Evolutionary conservation across 2,888 invertebrate genomes (phyloP).

Genomic region (Oscheius sp.): DNA sequence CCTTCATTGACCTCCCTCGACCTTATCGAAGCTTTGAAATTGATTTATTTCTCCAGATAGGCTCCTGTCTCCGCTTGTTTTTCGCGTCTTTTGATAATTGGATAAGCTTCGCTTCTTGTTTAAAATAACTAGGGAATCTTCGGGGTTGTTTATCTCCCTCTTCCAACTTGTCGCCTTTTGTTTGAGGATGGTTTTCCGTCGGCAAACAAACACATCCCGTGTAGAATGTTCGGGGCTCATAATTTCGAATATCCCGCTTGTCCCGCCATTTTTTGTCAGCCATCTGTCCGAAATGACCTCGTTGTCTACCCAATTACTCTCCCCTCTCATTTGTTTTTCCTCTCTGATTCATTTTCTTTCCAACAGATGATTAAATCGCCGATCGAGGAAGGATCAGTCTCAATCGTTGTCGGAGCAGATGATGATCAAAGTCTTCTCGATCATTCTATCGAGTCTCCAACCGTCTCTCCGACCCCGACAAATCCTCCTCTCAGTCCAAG

Average conservation of each 20-base stretch:
- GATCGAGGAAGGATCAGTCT: slow-evolving; percentile 26
- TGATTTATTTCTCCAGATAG: slow-evolving; percentile 9
- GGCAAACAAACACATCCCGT: slow-evolving; percentile 10
- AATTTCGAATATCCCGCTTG: slow-evolving; percentile 2
- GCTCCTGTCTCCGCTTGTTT: neutral
- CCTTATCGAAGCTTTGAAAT: slow-evolving; percentile 7
- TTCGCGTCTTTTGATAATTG: neutral
- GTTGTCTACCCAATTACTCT: neutral
- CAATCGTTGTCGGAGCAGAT: slow-evolving; percentile 44
- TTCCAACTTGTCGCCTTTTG: neutral
- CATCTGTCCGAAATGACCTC: slow-evolving; percentile 7
- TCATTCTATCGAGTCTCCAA: neutral
- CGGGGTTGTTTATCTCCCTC: neutral
- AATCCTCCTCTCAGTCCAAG: slow-evolving; percentile 8
- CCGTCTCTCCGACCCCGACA: neutral
- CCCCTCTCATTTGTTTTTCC: neutral
- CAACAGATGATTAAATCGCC: slow-evolving; percentile 8
- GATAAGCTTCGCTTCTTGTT: neutral
- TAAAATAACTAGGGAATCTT: neutral
- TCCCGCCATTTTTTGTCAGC: slow-evolving; percentile 4
- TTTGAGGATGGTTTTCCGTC: neutral
- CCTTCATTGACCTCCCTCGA: too few species aligned
- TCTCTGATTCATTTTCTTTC: neutral
- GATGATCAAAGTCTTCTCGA: slow-evolving; percentile 39
- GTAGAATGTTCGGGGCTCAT: slow-evolving; percentile 9